Conservation (phyloP, 2,113 vertebrate species). For the Trichechus manatus region DNA sequence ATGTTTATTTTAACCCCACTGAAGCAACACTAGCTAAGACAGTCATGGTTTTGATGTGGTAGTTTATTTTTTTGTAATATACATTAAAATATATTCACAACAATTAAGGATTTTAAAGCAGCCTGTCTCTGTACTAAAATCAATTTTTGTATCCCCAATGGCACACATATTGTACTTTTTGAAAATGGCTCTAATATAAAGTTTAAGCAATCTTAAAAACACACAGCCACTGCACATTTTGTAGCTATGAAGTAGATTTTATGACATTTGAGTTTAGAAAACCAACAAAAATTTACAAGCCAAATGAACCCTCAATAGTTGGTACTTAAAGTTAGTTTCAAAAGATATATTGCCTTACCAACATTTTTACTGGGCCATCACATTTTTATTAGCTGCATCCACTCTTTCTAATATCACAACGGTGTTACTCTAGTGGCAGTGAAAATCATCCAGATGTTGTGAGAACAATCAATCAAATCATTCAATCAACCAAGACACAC, state of each 20-base stretch:
- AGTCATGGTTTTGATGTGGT: background rate
- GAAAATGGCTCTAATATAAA: background rate
- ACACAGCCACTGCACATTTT: background rate
- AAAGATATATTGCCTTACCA: conserved; percentile 63
- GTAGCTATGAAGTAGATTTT: conserved; percentile 51
- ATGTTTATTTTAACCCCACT: background rate
- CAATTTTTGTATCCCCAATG: background rate
- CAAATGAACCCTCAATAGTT: conserved; percentile 56
- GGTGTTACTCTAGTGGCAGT: conserved; percentile 22
- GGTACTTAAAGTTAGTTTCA: conserved; percentile 52
- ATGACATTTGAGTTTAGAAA: conserved; percentile 64
- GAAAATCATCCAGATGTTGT: conserved; percentile 58
- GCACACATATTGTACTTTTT: background rate
- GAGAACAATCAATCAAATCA: conserved; percentile 19
- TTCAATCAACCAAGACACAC: background rate
- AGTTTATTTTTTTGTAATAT: background rate
- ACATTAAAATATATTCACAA: background rate
- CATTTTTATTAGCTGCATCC: conserved; percentile 59
- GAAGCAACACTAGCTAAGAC: background rate
- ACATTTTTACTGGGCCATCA: conserved; percentile 65
- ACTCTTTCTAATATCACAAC: conserved; percentile 40
- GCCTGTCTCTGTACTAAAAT: background rate
- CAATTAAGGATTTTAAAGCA: background rate
- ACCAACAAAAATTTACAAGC: conserved; percentile 69
- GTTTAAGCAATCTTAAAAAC: conserved; percentile 23